Conservation (phyloP, 1,140 invertebrate species). For the Zaprionus camerounensis region DNA sequence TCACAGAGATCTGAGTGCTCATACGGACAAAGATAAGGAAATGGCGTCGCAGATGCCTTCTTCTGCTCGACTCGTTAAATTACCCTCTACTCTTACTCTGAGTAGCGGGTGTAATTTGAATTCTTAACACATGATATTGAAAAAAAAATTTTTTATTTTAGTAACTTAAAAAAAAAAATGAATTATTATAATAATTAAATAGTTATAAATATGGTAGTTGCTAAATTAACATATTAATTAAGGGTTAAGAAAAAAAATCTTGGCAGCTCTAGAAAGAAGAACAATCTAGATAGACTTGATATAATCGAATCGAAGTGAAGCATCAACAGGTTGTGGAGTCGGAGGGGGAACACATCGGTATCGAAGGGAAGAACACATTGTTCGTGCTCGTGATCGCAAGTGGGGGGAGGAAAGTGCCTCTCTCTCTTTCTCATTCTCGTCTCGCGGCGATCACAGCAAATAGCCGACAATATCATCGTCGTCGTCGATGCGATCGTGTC, state of each 20-base stretch:
- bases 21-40: no score
- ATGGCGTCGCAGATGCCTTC: no score
- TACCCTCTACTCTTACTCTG: no score
- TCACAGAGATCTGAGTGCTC: no score
- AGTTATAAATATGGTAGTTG: not conserved
- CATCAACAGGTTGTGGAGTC: not conserved
- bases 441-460: conserved; percentile 35
- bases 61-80: no score
- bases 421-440: no score
- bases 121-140: no score
- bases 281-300: no score
- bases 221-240: not conserved
- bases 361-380: not conserved
- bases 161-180: not conserved
- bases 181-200: not conserved
- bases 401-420: not conserved
- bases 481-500: conserved; percentile 25
- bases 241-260: not conserved
- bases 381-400: not conserved
- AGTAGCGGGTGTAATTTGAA: no score
- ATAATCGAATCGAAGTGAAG: not conserved
- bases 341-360: not conserved
- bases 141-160: not conserved
- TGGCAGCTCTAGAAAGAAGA: not conserved
- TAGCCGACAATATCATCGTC: conserved; percentile 68